These are phyloP conservation scores for Danionella dracula DNA, from an alignment of 2,797 vertebrate genomes.

Conservation along the genomic window DNA sequence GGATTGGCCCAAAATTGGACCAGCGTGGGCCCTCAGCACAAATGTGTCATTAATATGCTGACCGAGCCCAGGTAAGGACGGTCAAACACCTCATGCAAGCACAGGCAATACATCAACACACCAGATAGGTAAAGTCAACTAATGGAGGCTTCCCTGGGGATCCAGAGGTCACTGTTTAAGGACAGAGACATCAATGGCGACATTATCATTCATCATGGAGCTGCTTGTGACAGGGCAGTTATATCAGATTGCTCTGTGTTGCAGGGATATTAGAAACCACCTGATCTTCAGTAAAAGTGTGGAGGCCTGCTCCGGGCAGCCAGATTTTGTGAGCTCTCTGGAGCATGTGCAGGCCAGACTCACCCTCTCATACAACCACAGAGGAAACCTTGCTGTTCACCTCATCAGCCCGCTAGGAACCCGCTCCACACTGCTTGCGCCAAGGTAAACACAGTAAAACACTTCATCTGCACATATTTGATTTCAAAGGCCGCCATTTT, in stretches of 20 bases:
- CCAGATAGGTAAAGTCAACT: not conserved
- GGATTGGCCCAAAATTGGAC: slow-evolving; percentile 90
- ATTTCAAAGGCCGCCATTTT: not conserved
- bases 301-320: slow-evolving; percentile 82
- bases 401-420: slow-evolving; percentile 92
- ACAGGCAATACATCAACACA: not conserved
- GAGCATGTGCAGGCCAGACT: slow-evolving; percentile 90
- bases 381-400: slow-evolving; percentile 91
- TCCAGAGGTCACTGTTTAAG: not conserved
- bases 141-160: not conserved
- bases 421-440: slow-evolving; percentile 86
- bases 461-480: slow-evolving; percentile 7
- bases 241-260: not conserved
- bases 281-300: slow-evolving; percentile 82
- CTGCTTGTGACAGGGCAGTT: not conserved
- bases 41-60: slow-evolving; percentile 85
- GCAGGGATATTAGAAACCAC: slow-evolving; percentile 84
- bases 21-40: slow-evolving; percentile 80
- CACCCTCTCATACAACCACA: slow-evolving; percentile 87
- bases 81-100: slow-evolving; percentile 6
- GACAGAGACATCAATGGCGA: not conserved
- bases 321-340: slow-evolving; percentile 79
- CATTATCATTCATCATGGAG: not conserved
- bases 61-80: slow-evolving; percentile 77
- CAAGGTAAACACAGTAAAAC: slow-evolving; percentile 71